Conservation (phyloP, 2,113 vertebrate genomes). For the Cheirogaleus medius region DNA sequence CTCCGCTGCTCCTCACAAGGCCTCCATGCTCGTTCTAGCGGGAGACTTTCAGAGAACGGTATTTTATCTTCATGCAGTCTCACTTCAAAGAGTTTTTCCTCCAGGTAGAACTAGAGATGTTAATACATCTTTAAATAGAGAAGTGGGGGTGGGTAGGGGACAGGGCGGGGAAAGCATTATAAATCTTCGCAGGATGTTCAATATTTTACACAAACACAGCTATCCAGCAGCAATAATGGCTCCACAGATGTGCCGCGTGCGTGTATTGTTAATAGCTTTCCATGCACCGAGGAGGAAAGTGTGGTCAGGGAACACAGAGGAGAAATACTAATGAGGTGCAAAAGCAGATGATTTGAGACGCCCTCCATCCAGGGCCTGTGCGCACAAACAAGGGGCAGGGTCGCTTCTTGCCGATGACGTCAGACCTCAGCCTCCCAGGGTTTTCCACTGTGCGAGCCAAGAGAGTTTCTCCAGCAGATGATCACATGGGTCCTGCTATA, state of each 20-base stretch:
- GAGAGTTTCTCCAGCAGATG: not conserved
- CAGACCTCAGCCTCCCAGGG: not conserved
- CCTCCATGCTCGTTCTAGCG: not conserved
- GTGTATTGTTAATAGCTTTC: conserved; percentile 61
- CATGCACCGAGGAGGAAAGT: not conserved
- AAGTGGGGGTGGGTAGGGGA: not conserved
- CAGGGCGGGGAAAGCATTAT: not conserved
- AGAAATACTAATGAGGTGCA: conserved; percentile 62
- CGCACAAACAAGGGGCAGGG: not conserved
- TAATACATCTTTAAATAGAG: conserved; percentile 65
- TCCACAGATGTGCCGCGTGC: not conserved
- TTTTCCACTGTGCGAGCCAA: not conserved
- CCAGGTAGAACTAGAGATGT: conserved; percentile 34
- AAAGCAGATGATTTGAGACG: not conserved
- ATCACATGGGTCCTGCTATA: not conserved
- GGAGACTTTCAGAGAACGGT: not conserved
- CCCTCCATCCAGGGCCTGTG: not conserved
- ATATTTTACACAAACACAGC: conserved; percentile 64
- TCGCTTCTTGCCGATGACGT: not conserved
- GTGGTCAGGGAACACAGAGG: conserved; percentile 9
- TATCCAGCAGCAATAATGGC: conserved; percentile 44
- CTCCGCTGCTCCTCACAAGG: not conserved
- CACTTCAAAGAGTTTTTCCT: conserved; percentile 56
- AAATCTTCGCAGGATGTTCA: conserved; percentile 66
- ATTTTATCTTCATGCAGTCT: conserved; percentile 46